Conservation (phyloP, 2,797 vertebrate species). For the Trematomus bernacchii region DNA sequence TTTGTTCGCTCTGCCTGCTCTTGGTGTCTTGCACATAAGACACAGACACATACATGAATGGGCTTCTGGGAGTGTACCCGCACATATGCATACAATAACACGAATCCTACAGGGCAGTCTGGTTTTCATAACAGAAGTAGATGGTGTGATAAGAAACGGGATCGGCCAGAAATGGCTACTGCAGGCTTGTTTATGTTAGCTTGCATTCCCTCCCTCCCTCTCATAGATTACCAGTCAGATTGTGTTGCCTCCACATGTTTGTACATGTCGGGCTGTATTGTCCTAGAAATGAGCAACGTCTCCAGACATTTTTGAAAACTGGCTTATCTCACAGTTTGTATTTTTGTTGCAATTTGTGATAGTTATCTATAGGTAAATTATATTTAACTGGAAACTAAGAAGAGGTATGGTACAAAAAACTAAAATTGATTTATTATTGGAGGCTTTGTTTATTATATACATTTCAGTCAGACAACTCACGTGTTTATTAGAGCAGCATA, state of each 20-base stretch:
- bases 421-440: not conserved
- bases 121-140: conserved; percentile 56
- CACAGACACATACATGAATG: conserved; percentile 15
- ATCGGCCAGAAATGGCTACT: conserved; percentile 38
- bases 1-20: conserved; percentile 42
- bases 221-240: conserved; percentile 41
- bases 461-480: not conserved
- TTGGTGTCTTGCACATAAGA: conserved; percentile 19
- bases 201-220: not conserved
- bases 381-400: conserved; percentile 1
- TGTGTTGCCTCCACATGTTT: conserved; percentile 28
- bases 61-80: conserved; percentile 7
- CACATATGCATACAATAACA: conserved; percentile 22
- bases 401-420: conserved; percentile 1
- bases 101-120: conserved; percentile 35
- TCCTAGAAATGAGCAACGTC: conserved; percentile 20
- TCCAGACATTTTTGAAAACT: conserved; percentile 3
- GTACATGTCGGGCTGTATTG: conserved; percentile 14
- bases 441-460: not conserved
- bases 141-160: conserved; percentile 60
- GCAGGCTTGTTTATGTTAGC: conserved; percentile 61
- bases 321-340: conserved; percentile 5
- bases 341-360: not conserved
- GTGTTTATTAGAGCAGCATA: too few relatives aligned
- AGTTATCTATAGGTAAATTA: conserved; percentile 35